A percentile compares a stretch with the other conserved stretches of the same genome.
phyloP scores from a whole-genome alignment of 2,888 invertebrate species.

The Papilio elwesi region DNA sequence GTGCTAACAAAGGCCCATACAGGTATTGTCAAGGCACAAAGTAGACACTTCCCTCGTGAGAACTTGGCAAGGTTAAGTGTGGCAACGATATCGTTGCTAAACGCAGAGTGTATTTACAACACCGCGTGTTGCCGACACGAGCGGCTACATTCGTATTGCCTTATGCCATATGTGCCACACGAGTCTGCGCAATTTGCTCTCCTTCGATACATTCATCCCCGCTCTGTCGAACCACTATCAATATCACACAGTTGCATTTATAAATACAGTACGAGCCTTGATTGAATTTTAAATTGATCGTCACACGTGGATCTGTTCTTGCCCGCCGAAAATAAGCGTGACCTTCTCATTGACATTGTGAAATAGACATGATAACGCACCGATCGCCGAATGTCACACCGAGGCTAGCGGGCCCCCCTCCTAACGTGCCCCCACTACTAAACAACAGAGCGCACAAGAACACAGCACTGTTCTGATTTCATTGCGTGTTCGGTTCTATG shows the following conservation, averaged over 20 bases:
- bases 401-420: slow-evolving; percentile 77
- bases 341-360: slow-evolving; percentile 85
- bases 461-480: slow-evolving; percentile 56
- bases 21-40: slow-evolving; percentile 83
- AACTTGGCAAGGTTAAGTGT: slow-evolving; percentile 83
- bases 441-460: slow-evolving; percentile 56
- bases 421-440: slow-evolving; percentile 61
- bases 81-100: slow-evolving; percentile 84
- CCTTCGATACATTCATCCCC: slow-evolving; percentile 30
- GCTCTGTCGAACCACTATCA: neutral
- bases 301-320: slow-evolving; percentile 66
- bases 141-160: slow-evolving; percentile 62
- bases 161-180: slow-evolving; percentile 49
- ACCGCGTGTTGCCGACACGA: slow-evolving; percentile 76
- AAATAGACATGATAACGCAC: slow-evolving; percentile 82
- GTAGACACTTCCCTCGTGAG: slow-evolving; percentile 84
- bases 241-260: slow-evolving; percentile 11
- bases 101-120: slow-evolving; percentile 82
- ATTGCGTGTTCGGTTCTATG: slow-evolving; percentile 60
- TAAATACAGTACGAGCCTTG: slow-evolving; percentile 12
- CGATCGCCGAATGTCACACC: slow-evolving; percentile 81
- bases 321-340: slow-evolving; percentile 74
- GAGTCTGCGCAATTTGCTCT: slow-evolving; percentile 47
- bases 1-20: slow-evolving; percentile 79
- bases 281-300: slow-evolving; percentile 41